phyloP scores from a whole-genome alignment of 2,113 vertebrate genomes.

The Lophura nycthemera region DNA sequence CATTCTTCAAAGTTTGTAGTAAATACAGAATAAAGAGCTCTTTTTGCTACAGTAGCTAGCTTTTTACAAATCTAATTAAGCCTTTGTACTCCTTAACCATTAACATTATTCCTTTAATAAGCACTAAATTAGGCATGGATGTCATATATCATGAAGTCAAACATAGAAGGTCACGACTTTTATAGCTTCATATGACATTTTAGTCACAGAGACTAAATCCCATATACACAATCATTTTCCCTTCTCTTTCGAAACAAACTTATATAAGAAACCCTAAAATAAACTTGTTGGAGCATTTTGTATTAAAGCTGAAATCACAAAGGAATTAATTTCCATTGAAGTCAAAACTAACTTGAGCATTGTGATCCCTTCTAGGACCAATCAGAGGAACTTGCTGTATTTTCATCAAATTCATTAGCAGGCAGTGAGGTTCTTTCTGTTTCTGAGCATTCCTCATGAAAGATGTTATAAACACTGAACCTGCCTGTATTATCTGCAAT shows the following conservation, averaged over 20 bases:
- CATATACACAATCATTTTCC: not conserved
- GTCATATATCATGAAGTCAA: constrained; percentile 44
- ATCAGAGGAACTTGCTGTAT: not conserved
- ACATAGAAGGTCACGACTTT: not conserved
- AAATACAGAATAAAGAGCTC: not conserved
- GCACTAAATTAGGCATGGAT: constrained; percentile 35
- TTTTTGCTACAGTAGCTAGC: not conserved
- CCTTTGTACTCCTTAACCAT: constrained; percentile 17
- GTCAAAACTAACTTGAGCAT: not conserved
- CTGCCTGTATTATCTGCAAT: not conserved
- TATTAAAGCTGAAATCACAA: not conserved
- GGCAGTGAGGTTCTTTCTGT: not conserved
- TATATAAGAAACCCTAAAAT: not conserved
- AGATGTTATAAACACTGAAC: not conserved
- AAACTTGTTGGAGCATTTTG: not conserved
- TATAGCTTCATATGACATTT: constrained; percentile 22
- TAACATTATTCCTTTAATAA: constrained; percentile 42
- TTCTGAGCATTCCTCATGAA: not conserved
- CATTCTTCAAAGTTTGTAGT: not conserved
- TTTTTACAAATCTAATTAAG: constrained; percentile 46
- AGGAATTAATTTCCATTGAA: not conserved
- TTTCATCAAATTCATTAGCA: not conserved
- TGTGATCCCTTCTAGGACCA: not conserved
- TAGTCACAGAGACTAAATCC: not conserved
- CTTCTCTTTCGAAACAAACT: not conserved